Evolutionary conservation across 2,797 vertebrate genomes (phyloP).

Genomic region (Naso thynnoides): DNA sequence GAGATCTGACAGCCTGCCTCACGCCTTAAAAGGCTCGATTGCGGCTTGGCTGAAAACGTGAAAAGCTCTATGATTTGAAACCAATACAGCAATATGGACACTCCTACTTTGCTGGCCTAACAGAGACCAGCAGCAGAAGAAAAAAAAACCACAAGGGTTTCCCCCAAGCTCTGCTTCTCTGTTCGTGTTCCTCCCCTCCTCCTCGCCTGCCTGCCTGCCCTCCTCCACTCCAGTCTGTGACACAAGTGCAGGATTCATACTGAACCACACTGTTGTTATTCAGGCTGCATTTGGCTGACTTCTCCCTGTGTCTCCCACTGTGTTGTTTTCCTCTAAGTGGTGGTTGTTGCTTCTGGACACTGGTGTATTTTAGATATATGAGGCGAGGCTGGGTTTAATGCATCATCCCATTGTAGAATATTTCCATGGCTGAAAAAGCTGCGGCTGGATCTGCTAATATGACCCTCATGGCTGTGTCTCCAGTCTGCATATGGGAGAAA

Average conservation of each 20-base stretch:
- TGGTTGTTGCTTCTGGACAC: conserved; percentile 17
- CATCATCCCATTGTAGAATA: conserved; percentile 4
- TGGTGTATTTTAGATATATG: conserved; percentile 6
- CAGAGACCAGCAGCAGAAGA: conserved; percentile 12
- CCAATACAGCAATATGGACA: conserved; percentile 47
- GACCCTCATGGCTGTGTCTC: conserved; percentile 51
- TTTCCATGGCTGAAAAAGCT: conserved; percentile 41
- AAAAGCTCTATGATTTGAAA: conserved; percentile 57
- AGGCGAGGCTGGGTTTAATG: background rate
- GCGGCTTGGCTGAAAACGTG: conserved; percentile 46
- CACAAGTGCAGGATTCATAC: conserved; percentile 52
- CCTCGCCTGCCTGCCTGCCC: background rate
- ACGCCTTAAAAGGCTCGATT: conserved; percentile 44
- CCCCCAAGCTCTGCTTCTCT: conserved; percentile 45
- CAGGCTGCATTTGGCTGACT: conserved; percentile 37
- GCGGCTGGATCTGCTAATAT: conserved; percentile 31
- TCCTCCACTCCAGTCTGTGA: conserved; percentile 22
- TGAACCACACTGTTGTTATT: conserved; percentile 46
- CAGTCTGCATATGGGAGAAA: conserved; percentile 19
- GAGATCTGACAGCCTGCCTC: conserved; percentile 18
- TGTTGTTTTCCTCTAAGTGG: conserved; percentile 32
- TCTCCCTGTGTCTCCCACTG: conserved; percentile 31
- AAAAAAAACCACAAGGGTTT: conserved; percentile 45
- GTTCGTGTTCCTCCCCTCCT: background rate
- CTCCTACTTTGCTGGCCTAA: conserved; percentile 30